Conservation (phyloP, 2,113 vertebrate species). For the Pseudopipra pipra region DNA sequence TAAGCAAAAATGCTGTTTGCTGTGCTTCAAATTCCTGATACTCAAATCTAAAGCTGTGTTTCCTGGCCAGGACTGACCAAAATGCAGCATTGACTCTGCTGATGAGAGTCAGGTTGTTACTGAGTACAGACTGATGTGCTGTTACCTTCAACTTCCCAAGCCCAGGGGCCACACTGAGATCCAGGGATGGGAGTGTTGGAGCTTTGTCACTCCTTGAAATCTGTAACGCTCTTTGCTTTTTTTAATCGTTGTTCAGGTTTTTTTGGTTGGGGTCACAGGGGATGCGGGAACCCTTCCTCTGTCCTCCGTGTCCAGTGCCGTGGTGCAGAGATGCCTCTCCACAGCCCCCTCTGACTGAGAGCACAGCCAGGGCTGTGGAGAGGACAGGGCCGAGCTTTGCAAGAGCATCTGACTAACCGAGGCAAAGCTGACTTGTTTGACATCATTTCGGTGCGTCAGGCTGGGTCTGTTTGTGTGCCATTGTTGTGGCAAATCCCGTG, state of each 20-base stretch:
- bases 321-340: background rate
- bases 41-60: background rate
- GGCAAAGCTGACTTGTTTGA: slow-evolving; percentile 13
- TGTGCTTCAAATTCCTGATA: background rate
- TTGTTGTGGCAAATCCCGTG: background rate
- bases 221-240: background rate
- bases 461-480: background rate
- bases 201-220: background rate
- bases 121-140: background rate
- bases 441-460: background rate
- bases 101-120: background rate
- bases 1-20: background rate
- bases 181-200: rapidly evolving
- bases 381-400: background rate
- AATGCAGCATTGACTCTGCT: background rate
- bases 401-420: background rate
- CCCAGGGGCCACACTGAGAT: background rate
- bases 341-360: background rate
- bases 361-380: background rate
- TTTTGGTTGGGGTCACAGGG: too few species aligned
- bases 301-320: background rate
- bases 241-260: rapidly evolving
- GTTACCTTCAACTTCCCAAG: background rate
- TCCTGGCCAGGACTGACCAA: background rate
- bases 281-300: background rate